Conservation (phyloP, 2,113 vertebrate genomes). For the Hypocryptadius cinnamomeus region DNA sequence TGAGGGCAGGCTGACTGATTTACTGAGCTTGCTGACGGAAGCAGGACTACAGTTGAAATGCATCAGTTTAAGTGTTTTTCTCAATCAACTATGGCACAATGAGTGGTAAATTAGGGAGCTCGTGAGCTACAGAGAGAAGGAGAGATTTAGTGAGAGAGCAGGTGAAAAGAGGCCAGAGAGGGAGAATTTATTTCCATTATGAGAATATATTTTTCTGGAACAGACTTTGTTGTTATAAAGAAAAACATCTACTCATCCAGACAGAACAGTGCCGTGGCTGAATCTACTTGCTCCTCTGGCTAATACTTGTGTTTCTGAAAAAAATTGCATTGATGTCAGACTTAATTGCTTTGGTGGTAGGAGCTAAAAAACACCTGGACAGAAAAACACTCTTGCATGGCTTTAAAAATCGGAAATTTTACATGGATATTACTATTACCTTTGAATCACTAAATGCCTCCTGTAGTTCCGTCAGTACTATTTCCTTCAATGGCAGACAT, state of each 20-base stretch:
- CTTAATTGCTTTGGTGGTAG: background rate
- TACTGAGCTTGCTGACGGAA: background rate
- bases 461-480: background rate
- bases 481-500: background rate
- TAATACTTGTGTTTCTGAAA: background rate
- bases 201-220: background rate
- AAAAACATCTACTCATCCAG: background rate
- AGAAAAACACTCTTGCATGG: background rate
- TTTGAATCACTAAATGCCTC: background rate
- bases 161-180: background rate
- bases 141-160: background rate
- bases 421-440: background rate
- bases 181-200: background rate
- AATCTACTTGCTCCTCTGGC: background rate
- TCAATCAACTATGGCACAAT: background rate
- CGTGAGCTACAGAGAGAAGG: background rate
- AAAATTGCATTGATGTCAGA: background rate
- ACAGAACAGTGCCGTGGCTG: background rate
- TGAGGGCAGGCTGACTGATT: background rate
- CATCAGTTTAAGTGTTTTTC: background rate
- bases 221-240: background rate
- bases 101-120: background rate
- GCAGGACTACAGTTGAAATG: background rate
- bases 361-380: accelerated
- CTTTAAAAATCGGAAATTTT: background rate